phyloP scores from a whole-genome alignment of 1,140 invertebrate species.

The Nasonia giraulti region DNA sequence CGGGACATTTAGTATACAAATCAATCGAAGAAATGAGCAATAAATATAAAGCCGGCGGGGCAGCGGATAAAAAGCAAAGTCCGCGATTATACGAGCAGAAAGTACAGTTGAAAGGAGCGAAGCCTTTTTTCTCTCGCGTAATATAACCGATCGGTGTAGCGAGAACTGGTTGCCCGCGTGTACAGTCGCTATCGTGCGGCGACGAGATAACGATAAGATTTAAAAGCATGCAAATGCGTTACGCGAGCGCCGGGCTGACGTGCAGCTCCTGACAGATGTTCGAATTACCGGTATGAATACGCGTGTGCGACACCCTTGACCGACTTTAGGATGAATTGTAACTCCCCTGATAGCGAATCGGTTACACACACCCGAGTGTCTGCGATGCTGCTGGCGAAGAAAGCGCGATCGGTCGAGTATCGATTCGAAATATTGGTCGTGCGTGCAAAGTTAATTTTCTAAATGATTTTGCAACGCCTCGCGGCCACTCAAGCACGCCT shows the following conservation, averaged over 20 bases:
- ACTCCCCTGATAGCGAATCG: neutral
- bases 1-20: neutral
- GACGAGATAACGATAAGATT: slow-evolving; percentile 52
- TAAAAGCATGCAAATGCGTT: slow-evolving; percentile 53
- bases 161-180: slow-evolving; percentile 40
- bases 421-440: neutral
- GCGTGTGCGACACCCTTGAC: slow-evolving; percentile 5
- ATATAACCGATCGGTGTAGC: slow-evolving; percentile 18
- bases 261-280: neutral
- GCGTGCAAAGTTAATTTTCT: neutral
- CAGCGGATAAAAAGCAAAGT: neutral
- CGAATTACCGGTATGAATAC: neutral
- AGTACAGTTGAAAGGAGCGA: neutral
- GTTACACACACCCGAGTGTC: too few relatives aligned
- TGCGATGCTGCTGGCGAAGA: too few relatives aligned
- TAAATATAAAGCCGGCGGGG: neutral
- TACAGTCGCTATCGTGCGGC: neutral
- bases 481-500: neutral
- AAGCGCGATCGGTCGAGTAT: neutral
- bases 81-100: neutral
- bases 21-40: neutral
- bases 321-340: neutral
- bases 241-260: neutral
- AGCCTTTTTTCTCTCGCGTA: neutral
- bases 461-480: neutral